phyloP scores from a whole-genome alignment of 2,113 vertebrate species.

The Phalacrocorax carbo region DNA sequence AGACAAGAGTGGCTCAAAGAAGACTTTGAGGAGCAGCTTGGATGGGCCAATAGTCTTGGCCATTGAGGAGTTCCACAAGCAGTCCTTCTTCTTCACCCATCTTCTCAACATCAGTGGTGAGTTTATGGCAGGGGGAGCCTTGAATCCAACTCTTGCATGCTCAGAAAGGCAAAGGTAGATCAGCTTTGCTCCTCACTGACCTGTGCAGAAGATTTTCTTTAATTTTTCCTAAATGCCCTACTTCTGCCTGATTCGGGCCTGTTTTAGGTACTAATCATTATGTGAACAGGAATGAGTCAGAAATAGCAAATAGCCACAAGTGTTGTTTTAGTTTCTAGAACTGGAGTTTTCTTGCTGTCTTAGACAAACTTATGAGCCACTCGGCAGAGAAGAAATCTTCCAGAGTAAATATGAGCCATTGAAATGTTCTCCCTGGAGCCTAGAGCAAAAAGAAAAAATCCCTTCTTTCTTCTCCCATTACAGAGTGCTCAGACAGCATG shows the following conservation, averaged over 20 bases:
- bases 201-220: not conserved
- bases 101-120: slow-evolving; percentile 98
- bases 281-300: not conserved
- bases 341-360: not conserved
- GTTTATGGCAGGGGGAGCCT: not conserved
- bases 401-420: not conserved
- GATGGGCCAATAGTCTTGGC: slow-evolving; percentile 95
- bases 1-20: slow-evolving; percentile 98
- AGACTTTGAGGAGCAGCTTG: slow-evolving; percentile 94
- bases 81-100: slow-evolving; percentile 98
- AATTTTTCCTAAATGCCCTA: not conserved
- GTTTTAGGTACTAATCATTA: not conserved
- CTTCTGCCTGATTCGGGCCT: not conserved
- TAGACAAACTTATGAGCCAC: not conserved
- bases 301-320: not conserved
- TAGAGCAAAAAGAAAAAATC: not conserved
- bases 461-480: not conserved
- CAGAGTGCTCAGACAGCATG: not conserved
- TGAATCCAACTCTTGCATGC: not conserved
- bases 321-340: not conserved
- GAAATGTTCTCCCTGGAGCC: not conserved
- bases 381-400: not conserved
- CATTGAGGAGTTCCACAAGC: slow-evolving; percentile 98
- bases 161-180: not conserved
- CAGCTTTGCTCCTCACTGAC: not conserved